A percentile compares a stretch with the other conserved stretches of the same genome.
Conservation (phyloP, 2,888 invertebrate genomes). For the Eucriotettix oculatus region DNA sequence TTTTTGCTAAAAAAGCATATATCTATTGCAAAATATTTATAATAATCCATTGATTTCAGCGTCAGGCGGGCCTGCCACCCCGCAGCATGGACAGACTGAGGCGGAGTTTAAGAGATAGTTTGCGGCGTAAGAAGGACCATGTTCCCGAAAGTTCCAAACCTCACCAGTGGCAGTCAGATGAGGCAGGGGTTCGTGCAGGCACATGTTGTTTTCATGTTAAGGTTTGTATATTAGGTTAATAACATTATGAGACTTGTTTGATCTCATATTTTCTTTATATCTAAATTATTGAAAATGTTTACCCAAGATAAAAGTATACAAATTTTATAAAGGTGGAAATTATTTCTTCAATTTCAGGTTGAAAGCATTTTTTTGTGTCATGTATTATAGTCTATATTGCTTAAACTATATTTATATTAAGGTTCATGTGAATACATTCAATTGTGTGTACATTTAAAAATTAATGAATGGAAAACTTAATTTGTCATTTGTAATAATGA, state of each 20-base stretch:
- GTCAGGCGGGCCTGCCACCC: constrained; percentile 41
- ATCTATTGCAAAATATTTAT: too few species aligned
- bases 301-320: too few species aligned
- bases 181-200: constrained; percentile 85
- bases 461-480: too few species aligned
- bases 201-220: constrained; percentile 96
- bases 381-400: too few species aligned
- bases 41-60: constrained; percentile 4
- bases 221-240: constrained; percentile 23
- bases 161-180: constrained; percentile 97
- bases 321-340: too few species aligned
- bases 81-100: constrained; percentile 78
- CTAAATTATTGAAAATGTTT: neutral
- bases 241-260: too few species aligned
- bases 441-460: too few species aligned
- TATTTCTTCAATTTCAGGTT: too few species aligned
- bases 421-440: too few species aligned
- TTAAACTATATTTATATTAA: too few species aligned
- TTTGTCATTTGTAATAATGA: too few species aligned
- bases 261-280: neutral
- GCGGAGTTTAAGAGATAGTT: constrained; percentile 82
- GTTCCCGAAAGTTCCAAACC: constrained; percentile 88
- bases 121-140: constrained; percentile 76
- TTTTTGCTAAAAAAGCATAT: neutral
- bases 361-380: too few species aligned